A percentile compares a stretch with the other conserved stretches of the same genome.
These are phyloP conservation scores for Dryadula phaetusa DNA, from an alignment of 2,888 invertebrate genomes.

Conservation along the genomic window DNA sequence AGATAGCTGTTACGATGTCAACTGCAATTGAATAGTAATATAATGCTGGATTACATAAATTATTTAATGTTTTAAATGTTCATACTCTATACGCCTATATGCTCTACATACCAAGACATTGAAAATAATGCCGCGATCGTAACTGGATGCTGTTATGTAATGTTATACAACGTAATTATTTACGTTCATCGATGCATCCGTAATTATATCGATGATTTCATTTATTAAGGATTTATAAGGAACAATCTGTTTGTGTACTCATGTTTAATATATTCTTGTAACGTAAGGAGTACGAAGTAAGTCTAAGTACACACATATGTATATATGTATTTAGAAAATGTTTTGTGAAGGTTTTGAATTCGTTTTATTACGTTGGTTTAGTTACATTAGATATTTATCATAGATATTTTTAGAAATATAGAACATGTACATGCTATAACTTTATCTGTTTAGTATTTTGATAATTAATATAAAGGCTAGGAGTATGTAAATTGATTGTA, in stretches of 20 bases:
- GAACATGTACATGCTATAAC: background rate
- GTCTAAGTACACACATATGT: no score
- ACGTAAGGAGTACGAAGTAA: background rate
- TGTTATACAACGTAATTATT: constrained; percentile 35
- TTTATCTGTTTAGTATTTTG: background rate
- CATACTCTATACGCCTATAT: constrained; percentile 24
- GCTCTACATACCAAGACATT: constrained; percentile 42
- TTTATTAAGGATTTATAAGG: constrained; percentile 19
- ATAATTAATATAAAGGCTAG: no score
- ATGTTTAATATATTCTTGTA: constrained; percentile 1
- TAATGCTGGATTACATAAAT: background rate
- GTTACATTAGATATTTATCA: no score
- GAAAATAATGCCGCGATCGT: constrained; percentile 36
- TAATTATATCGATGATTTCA: constrained; percentile 31
- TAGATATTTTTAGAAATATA: background rate
- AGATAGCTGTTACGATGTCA: background rate
- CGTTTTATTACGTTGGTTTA: no score
- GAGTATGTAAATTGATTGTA: no score
- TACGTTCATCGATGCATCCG: constrained; percentile 32
- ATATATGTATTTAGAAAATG: background rate
- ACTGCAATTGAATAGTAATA: background rate
- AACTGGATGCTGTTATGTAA: constrained; percentile 38
- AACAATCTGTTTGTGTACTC: background rate
- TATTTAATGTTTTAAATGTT: background rate
- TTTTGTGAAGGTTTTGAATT: background rate